Evolutionary conservation across 2,113 vertebrate genomes (phyloP).

Genomic region (Hymenochirus boettgeri): DNA sequence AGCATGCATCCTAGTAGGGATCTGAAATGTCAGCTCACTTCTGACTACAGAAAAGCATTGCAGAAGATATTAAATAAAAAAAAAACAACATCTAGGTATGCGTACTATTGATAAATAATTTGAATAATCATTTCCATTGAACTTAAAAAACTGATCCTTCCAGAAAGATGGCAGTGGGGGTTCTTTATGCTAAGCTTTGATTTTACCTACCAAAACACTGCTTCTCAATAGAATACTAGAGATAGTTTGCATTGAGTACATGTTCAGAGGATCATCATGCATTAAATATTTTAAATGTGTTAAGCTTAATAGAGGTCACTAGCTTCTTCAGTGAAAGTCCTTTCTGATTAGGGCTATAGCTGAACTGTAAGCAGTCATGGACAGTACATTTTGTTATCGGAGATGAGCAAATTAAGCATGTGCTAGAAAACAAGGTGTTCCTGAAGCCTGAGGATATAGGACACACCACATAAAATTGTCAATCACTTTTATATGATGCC

Average conservation of each 20-base stretch:
- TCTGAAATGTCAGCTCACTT: too few relatives aligned
- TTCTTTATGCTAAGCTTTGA: too few relatives aligned
- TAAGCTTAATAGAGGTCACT: background rate
- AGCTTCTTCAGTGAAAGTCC: background rate
- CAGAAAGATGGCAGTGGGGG: too few relatives aligned
- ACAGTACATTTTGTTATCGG: background rate
- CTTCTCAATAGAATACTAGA: background rate
- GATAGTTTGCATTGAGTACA: background rate
- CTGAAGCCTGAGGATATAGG: background rate
- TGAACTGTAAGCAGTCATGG: background rate
- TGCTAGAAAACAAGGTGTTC: background rate
- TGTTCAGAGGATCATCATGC: background rate
- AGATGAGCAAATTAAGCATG: background rate
- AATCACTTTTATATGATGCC: background rate
- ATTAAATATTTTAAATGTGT: background rate
- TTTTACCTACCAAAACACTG: background rate
- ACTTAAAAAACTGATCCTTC: too few relatives aligned
- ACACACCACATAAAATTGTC: background rate
- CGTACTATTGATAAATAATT: too few relatives aligned
- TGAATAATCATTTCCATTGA: too few relatives aligned
- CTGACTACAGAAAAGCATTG: too few relatives aligned
- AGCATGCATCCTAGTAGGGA: too few relatives aligned
- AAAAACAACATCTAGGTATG: too few relatives aligned
- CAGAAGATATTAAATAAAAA: too few relatives aligned
- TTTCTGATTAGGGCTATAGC: background rate